Evolutionary conservation across 2,113 vertebrate species (phyloP).

Genomic region (Brachionichthys hirsutus): DNA sequence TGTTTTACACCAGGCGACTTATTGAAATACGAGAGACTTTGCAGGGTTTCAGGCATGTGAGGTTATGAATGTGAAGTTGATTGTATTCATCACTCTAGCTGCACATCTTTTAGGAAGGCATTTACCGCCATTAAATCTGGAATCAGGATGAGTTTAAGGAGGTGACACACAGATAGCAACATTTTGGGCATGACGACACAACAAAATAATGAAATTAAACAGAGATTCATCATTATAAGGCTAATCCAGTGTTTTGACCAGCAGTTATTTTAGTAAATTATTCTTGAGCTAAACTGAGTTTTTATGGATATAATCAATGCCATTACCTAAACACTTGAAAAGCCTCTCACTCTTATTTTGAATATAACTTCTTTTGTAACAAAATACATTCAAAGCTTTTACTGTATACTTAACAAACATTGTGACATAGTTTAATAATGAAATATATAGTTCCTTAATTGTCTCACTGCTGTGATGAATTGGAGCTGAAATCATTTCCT

Average conservation of each 20-base stretch:
- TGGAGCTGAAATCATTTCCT: background rate
- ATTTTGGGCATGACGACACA: conserved; percentile 5
- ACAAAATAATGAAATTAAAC: background rate
- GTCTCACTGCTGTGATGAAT: too few relatives aligned
- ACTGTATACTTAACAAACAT: too few relatives aligned
- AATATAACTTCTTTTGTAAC: too few relatives aligned
- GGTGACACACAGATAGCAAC: background rate
- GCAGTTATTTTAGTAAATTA: background rate
- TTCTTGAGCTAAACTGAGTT: too few relatives aligned
- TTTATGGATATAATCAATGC: too few relatives aligned
- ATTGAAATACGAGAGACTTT: conserved; percentile 12
- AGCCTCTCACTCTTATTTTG: too few relatives aligned
- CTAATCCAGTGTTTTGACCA: background rate
- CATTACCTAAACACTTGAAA: too few relatives aligned
- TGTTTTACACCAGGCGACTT: conserved; percentile 25
- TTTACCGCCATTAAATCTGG: conserved; percentile 1
- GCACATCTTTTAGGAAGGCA: background rate
- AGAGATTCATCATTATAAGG: background rate
- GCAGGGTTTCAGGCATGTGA: conserved; percentile 16
- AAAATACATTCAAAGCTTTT: too few relatives aligned
- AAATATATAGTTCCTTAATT: too few relatives aligned
- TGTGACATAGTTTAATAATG: too few relatives aligned
- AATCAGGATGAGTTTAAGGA: background rate
- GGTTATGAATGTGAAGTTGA: conserved; percentile 33
- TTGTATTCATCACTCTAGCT: conserved; percentile 16